These are phyloP conservation scores for Pomatorhinus ruficollis DNA, from an alignment of 2,113 vertebrate genomes.

Conservation along the genomic window DNA sequence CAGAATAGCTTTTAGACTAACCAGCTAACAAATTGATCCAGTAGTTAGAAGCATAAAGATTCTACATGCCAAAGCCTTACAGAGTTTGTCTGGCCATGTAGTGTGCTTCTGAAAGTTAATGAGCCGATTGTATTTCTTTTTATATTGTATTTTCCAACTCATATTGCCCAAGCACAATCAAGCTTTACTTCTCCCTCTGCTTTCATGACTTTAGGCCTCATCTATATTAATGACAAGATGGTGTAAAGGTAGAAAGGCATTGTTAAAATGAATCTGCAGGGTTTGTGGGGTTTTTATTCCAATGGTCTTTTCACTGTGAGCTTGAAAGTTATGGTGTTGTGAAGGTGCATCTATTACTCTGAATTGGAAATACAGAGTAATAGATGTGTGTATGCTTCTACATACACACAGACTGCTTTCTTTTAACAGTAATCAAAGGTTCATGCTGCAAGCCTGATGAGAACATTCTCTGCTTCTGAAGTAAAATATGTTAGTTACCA, in stretches of 20 bases:
- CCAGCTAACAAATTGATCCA: neutral
- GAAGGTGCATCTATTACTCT: neutral
- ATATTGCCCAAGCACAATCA: neutral
- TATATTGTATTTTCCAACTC: neutral
- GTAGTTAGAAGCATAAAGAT: neutral
- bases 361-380: neutral
- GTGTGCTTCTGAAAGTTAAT: neutral
- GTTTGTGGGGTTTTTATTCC: neutral
- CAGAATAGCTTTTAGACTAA: neutral
- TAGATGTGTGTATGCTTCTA: too few relatives aligned
- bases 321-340: neutral
- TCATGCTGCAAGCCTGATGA: neutral
- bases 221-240: slow-evolving; percentile 57
- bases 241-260: neutral
- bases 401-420: neutral
- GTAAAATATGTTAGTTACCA: neutral
- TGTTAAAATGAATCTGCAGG: neutral
- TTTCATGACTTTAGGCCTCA: slow-evolving; percentile 26
- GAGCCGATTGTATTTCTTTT: neutral
- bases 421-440: neutral
- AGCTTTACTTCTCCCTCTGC: neutral
- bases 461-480: neutral
- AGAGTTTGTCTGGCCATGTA: neutral
- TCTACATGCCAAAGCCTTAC: neutral
- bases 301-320: neutral